Conservation (phyloP, 2,888 invertebrate species). For the Melitaea athalia region DNA sequence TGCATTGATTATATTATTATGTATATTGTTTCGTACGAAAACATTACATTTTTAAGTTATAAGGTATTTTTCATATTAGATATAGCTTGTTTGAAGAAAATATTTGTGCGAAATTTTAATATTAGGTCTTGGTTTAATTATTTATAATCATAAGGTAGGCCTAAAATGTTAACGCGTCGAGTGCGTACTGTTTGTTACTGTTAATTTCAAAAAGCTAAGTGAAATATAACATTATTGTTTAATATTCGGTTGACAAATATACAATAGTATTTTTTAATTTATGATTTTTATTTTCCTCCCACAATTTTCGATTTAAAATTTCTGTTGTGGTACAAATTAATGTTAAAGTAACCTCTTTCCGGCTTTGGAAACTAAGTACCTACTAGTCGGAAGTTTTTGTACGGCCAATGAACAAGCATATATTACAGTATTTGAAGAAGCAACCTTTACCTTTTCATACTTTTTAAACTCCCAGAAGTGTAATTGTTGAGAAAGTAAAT, state of each 20-base stretch:
- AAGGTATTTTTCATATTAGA: conserved; percentile 50
- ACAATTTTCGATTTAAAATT: not conserved
- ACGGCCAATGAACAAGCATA: no score
- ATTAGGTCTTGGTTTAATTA: conserved; percentile 46
- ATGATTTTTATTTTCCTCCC: conserved; percentile 39
- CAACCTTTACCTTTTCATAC: no score
- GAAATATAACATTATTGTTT: conserved; percentile 75
- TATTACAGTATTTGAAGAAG: no score
- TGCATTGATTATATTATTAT: conserved; percentile 61
- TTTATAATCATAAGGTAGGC: conserved; percentile 61
- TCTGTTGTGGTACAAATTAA: not conserved
- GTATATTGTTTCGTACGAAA: conserved; percentile 55
- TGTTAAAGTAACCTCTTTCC: no score
- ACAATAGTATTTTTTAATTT: conserved; percentile 73
- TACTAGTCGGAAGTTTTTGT: no score
- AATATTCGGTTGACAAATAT: conserved; percentile 81
- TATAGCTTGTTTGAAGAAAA: conserved; percentile 48
- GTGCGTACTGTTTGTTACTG: conserved; percentile 62
- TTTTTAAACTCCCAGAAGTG: no score
- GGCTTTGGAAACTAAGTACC: no score
- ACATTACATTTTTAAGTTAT: conserved; percentile 48
- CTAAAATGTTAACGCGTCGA: conserved; percentile 64
- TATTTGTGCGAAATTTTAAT: conserved; percentile 41
- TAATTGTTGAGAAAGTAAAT: no score
- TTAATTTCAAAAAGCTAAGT: conserved; percentile 72